Conservation (phyloP, 2,888 invertebrate genomes). For the Physocephala rufipes region DNA sequence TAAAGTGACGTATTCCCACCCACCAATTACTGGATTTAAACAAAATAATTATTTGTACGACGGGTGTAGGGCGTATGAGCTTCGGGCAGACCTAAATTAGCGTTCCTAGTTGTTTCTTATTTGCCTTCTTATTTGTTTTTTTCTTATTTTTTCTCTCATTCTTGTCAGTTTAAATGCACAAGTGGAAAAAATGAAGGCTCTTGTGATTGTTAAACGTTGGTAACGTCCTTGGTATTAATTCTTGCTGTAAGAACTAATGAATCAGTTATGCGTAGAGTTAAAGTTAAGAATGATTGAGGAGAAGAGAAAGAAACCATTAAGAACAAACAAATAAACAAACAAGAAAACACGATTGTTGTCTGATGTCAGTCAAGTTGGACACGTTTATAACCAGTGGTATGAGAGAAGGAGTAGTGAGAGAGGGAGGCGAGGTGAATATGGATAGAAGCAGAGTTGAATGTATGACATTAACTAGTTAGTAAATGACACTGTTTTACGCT, state of each 20-base stretch:
- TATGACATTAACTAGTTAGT: background rate
- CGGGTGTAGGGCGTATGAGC: no score
- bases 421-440: background rate
- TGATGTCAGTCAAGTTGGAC: background rate
- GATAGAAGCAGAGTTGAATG: background rate
- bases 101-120: no score
- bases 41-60: no score
- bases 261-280: slow-evolving; percentile 8
- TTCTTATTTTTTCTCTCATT: background rate
- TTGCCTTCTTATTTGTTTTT: background rate
- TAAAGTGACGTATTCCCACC: no score
- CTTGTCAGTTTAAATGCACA: background rate
- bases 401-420: background rate
- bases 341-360: background rate
- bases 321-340: no score
- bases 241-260: slow-evolving; percentile 12
- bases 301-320: no score
- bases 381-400: background rate
- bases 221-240: slow-evolving; percentile 18
- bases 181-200: slow-evolving; percentile 18
- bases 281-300: slow-evolving; percentile 1
- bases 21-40: no score
- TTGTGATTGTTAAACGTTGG: background rate
- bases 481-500: background rate
- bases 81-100: no score